phyloP scores from a whole-genome alignment of 1,140 invertebrate species.

The Tetramorium alpestre region DNA sequence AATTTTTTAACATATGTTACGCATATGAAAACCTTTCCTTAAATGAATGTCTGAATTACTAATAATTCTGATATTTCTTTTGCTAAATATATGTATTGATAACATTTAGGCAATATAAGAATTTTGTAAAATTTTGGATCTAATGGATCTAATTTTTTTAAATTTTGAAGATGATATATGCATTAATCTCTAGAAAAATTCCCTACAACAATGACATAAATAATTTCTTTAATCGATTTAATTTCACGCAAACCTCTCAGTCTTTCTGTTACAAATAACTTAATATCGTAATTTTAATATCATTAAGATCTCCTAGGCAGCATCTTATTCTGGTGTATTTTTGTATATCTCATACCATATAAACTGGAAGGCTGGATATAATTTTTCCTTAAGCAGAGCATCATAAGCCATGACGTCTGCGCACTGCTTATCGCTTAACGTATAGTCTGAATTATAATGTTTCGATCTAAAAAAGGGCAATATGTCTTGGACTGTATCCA shows the following conservation, averaged over 20 bases:
- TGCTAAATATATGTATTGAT: neutral
- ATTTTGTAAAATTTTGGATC: neutral
- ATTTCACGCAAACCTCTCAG: neutral
- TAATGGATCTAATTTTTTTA: neutral
- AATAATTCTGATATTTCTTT: neutral
- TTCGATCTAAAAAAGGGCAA: constrained; percentile 88
- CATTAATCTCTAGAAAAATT: neutral
- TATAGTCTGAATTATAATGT: constrained; percentile 85
- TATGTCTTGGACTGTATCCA: constrained; percentile 89
- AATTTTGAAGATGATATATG: neutral
- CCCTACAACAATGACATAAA: neutral
- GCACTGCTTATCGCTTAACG: constrained; percentile 76
- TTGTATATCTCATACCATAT: constrained; percentile 77
- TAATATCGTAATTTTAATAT: neutral
- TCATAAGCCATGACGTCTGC: constrained; percentile 78
- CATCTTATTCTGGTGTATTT: constrained; percentile 13
- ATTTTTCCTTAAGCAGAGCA: constrained; percentile 78
- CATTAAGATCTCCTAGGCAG: neutral
- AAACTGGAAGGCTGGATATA: constrained; percentile 81
- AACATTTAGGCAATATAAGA: neutral
- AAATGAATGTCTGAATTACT: neutral
- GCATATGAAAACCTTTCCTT: neutral
- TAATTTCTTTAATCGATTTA: neutral
- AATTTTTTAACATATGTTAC: neutral
- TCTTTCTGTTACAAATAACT: neutral